A percentile compares a stretch with the other conserved stretches of the same genome.
These are phyloP conservation scores for Helicolenus hilgendorfi DNA, from an alignment of 2,797 vertebrate genomes.

Conservation along the genomic window DNA sequence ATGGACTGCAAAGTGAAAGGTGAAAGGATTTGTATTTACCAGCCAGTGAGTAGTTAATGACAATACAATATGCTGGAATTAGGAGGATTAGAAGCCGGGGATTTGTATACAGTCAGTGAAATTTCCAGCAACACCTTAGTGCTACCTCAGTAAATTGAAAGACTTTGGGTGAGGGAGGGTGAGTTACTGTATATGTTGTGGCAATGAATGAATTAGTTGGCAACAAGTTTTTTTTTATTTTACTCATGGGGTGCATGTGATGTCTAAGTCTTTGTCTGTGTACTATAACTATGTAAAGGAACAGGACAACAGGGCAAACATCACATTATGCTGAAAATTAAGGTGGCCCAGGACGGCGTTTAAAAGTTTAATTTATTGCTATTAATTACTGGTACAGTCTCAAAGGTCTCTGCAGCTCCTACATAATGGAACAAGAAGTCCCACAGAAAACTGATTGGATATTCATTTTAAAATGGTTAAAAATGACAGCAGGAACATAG, in stretches of 20 bases:
- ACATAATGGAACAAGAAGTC: conserved; percentile 24
- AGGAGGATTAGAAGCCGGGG: conserved; percentile 76
- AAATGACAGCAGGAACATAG: neutral
- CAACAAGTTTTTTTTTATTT: neutral
- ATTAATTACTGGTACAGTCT: conserved; percentile 19
- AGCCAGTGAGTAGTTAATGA: conserved; percentile 80
- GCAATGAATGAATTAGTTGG: conserved; percentile 29
- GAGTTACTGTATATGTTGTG: neutral
- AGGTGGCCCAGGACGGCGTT: neutral
- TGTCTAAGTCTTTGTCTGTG: neutral
- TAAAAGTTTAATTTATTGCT: neutral
- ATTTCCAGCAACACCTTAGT: conserved; percentile 68
- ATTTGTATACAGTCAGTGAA: conserved; percentile 69
- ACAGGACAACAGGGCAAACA: neutral
- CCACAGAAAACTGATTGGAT: neutral
- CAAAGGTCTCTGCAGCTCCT: neutral
- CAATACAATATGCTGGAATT: conserved; percentile 80
- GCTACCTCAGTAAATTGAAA: conserved; percentile 53
- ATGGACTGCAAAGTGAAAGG: conserved; percentile 70
- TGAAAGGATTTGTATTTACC: conserved; percentile 82
- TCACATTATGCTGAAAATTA: neutral
- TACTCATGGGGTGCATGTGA: neutral
- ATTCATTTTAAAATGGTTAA: neutral
- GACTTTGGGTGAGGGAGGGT: neutral
- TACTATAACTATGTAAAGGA: neutral